These are phyloP conservation scores for Phoeniculus purpureus DNA, from an alignment of 2,797 vertebrate species.

Conservation along the genomic window DNA sequence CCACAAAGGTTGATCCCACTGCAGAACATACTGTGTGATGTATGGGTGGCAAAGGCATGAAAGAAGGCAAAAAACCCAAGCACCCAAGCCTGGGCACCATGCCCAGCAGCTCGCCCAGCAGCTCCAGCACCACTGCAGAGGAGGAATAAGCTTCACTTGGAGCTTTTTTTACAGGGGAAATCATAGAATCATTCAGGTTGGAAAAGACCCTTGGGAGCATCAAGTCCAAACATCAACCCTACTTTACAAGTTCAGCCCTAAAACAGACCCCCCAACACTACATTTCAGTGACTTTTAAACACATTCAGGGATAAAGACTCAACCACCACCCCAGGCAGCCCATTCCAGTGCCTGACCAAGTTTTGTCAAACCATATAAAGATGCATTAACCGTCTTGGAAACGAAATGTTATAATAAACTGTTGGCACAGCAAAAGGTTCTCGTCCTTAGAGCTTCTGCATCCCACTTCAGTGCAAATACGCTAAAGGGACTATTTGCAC, in stretches of 20 bases:
- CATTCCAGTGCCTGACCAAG: no score
- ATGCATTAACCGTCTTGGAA: background rate
- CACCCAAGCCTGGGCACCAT: background rate
- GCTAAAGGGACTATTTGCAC: background rate
- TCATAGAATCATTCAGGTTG: no score
- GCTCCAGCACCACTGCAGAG: background rate
- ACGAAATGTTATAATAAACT: background rate
- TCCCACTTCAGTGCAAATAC: background rate
- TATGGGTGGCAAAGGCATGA: background rate
- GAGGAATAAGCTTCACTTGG: background rate
- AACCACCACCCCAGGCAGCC: no score
- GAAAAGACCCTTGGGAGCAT: no score
- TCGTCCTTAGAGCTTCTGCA: background rate
- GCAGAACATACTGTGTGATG: accelerated
- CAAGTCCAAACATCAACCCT: no score
- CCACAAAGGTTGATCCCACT: background rate
- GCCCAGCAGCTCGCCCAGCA: background rate
- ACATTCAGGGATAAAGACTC: no score
- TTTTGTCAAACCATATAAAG: background rate
- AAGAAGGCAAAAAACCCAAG: background rate
- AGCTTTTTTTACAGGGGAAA: background rate
- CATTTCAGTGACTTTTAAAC: no score
- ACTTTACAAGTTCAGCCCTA: no score
- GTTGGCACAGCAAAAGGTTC: background rate
- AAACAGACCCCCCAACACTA: no score